Conservation (phyloP, 2,113 vertebrate species). For the Oryzias celebensis region DNA sequence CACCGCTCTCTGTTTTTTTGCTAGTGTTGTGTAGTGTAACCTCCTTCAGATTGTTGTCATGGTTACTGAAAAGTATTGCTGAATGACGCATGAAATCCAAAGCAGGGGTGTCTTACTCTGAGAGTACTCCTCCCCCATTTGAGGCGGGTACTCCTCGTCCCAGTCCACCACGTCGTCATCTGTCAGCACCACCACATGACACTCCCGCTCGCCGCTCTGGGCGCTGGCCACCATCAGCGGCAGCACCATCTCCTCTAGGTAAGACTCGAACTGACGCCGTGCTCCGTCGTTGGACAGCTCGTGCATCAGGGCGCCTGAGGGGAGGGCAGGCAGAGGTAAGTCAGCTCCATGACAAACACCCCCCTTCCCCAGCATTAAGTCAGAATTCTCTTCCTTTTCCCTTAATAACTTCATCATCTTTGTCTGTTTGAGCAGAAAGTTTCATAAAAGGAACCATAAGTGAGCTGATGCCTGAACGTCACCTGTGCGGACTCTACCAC, state of each 20-base stretch:
- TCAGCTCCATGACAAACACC: too few relatives aligned
- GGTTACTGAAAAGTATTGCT: too few relatives aligned
- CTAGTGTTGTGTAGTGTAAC: too few relatives aligned
- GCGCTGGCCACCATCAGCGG: conserved; percentile 95
- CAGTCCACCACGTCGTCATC: conserved; percentile 96
- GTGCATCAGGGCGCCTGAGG: conserved; percentile 89
- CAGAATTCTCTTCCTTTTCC: too few relatives aligned
- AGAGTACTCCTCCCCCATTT: conserved; percentile 95
- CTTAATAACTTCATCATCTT: too few relatives aligned
- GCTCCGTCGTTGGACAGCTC: conserved; percentile 95
- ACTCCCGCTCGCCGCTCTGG: conserved; percentile 90
- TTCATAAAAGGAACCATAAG: too few relatives aligned
- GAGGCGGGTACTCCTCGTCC: conserved; percentile 94
- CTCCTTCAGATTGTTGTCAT: too few relatives aligned
- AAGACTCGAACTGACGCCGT: conserved; percentile 90
- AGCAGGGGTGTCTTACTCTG: conserved; percentile 54
- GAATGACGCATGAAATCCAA: not conserved
- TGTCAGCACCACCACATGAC: conserved; percentile 92
- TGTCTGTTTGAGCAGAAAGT: too few relatives aligned
- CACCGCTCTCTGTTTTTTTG: too few relatives aligned
- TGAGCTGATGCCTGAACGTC: too few relatives aligned
- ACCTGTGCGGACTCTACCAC: too few relatives aligned
- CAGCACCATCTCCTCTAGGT: conserved; percentile 93
- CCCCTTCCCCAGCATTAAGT: too few relatives aligned
- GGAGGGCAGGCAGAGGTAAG: conserved; percentile 14